These are phyloP conservation scores for Lasioglossum oenotherae DNA, from an alignment of 2,888 invertebrate species.

Conservation along the genomic window DNA sequence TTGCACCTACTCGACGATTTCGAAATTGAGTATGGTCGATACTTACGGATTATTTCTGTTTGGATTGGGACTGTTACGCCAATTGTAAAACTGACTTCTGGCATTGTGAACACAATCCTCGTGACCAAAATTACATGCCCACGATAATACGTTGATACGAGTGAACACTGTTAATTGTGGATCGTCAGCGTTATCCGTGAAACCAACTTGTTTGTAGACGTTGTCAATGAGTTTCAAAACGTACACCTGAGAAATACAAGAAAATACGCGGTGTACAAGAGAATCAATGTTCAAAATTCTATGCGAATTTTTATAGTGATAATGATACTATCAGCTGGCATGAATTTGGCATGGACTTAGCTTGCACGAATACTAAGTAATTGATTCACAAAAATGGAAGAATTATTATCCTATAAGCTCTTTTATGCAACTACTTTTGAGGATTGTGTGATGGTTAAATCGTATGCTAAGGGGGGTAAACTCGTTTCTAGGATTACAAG, in stretches of 20 bases:
- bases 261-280: not conserved
- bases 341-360: too few relatives aligned
- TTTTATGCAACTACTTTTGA: not conserved
- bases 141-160: conserved; percentile 89
- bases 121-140: conserved; percentile 91
- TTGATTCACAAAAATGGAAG: too few relatives aligned
- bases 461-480: not conserved
- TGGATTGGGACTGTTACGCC: conserved; percentile 90
- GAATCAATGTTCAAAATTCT: not conserved
- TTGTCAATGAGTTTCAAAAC: conserved; percentile 88
- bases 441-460: not conserved
- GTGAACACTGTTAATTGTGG: conserved; percentile 90
- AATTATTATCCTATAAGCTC: too few relatives aligned
- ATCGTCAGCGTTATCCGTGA: conserved; percentile 87
- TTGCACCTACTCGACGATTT: not conserved
- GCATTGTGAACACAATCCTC: conserved; percentile 91
- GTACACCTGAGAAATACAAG: conserved; percentile 86
- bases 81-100: conserved; percentile 89
- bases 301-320: not conserved
- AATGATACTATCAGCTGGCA: not conserved
- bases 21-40: not conserved
- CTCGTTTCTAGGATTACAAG: too few relatives aligned
- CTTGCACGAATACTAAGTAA: too few relatives aligned
- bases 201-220: conserved; percentile 90
- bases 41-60: conserved; percentile 91